Evolutionary conservation across 2,888 invertebrate species (phyloP).

Genomic region (Dendrolimus houi): DNA sequence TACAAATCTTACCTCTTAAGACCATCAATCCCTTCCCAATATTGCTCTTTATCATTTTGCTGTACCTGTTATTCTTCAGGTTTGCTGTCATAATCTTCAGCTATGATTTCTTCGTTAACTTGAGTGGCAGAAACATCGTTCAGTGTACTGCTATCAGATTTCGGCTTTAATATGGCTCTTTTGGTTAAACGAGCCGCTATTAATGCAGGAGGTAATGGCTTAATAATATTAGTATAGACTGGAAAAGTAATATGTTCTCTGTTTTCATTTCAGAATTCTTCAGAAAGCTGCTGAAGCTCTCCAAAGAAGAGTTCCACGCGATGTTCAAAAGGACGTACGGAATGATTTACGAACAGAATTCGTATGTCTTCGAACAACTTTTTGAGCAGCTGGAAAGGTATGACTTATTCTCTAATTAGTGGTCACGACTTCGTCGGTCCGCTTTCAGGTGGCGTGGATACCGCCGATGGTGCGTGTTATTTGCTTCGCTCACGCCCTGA

Average conservation of each 20-base stretch:
- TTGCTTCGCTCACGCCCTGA: too few relatives aligned
- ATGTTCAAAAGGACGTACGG: slow-evolving; percentile 98
- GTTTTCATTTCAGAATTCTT: slow-evolving; percentile 86
- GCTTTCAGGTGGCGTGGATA: too few relatives aligned
- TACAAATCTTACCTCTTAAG: too few relatives aligned
- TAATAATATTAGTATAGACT: not conserved
- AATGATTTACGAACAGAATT: slow-evolving; percentile 94
- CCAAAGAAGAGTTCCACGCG: slow-evolving; percentile 91
- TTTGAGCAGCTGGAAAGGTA: slow-evolving; percentile 89
- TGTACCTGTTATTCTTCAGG: slow-evolving; percentile 73
- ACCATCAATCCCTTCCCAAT: slow-evolving; percentile 74
- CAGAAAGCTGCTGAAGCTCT: slow-evolving; percentile 87
- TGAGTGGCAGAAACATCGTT: slow-evolving; percentile 40
- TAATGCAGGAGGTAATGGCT: slow-evolving; percentile 93
- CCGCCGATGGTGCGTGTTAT: too few relatives aligned
- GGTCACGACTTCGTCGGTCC: too few relatives aligned
- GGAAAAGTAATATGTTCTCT: not conserved
- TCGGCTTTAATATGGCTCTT: slow-evolving; percentile 80
- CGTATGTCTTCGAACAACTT: slow-evolving; percentile 93
- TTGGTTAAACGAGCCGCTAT: slow-evolving; percentile 91
- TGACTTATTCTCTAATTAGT: slow-evolving; percentile 4
- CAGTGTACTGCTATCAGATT: slow-evolving; percentile 72
- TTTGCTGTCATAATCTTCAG: slow-evolving; percentile 91
- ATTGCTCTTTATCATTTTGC: slow-evolving; percentile 59
- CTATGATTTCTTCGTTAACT: slow-evolving; percentile 92